A percentile compares a stretch with the other conserved stretches of the same genome.
phyloP scores from a whole-genome alignment of 2,888 invertebrate species.

The Xylophagus ater region DNA sequence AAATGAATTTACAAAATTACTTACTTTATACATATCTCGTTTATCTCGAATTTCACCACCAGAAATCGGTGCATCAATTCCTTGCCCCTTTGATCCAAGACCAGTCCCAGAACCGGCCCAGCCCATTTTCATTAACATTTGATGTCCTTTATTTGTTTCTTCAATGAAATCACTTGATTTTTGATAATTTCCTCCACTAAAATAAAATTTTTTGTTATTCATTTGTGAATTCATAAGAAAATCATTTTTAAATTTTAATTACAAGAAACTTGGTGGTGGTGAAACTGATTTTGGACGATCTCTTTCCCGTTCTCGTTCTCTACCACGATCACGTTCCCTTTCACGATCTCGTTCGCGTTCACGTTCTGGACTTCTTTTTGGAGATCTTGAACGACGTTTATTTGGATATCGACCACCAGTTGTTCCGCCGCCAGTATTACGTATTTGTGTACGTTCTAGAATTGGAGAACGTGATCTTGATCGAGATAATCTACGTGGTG shows the following conservation, averaged over 20 bases:
- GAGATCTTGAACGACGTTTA: slow-evolving; percentile 39
- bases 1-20: slow-evolving; percentile 1
- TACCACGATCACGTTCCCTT: slow-evolving; percentile 29
- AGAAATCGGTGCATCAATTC: slow-evolving; percentile 88
- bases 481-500: slow-evolving; percentile 20
- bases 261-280: slow-evolving; percentile 70
- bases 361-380: slow-evolving; percentile 36
- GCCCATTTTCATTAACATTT: slow-evolving; percentile 95
- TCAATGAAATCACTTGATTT: slow-evolving; percentile 56
- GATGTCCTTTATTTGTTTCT: slow-evolving; percentile 91
- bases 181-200: slow-evolving; percentile 31
- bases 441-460: slow-evolving; percentile 28
- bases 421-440: slow-evolving; percentile 25
- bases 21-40: slow-evolving; percentile 77
- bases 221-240: neutral
- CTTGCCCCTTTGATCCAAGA: slow-evolving; percentile 88
- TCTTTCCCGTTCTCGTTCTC: slow-evolving; percentile 29
- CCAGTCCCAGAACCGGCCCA: slow-evolving; percentile 86
- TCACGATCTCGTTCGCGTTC: slow-evolving; percentile 34
- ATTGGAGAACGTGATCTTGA: slow-evolving; percentile 44
- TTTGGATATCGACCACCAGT: slow-evolving; percentile 8
- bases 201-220: slow-evolving; percentile 25
- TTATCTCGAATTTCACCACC: slow-evolving; percentile 84
- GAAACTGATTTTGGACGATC: slow-evolving; percentile 41
- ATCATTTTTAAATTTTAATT: slow-evolving; percentile 22